Base-by-base conservation (phyloP, 1,140 invertebrate genomes). In the Drosophila ohnishii region DNA sequence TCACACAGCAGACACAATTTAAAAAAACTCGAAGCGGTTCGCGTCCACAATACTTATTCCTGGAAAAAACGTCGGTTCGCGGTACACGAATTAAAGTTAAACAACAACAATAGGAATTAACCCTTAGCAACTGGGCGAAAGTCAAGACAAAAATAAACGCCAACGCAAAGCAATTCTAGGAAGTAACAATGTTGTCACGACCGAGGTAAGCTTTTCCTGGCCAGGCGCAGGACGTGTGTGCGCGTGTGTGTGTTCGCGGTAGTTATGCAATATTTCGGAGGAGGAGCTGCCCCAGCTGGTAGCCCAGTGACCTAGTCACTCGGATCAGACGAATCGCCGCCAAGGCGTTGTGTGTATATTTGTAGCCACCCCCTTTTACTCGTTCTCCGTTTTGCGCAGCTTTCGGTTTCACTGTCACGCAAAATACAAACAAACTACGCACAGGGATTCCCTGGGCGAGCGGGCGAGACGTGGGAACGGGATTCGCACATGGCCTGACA, bases 131-230 rank as follows among this genome's bases (percentile, higher is more conserved):
- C 30, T 5, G 34, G 45, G 70, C 72, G 59, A 80, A 45, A 70
- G 60, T 81, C 63, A 58, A 13, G 19, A 10, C 7, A 56, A 30
- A 64, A 42, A 66, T 57, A 77, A 64, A 30, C 19, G 11, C 2
- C 51, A 59, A 44, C 58, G 30, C 42, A 66, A 67, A 87, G 79
- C 71, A 76, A 80, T 79, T 73, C 51, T 35, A 57, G 30, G 61
- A 78, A 77, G 30, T 58, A 39, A 88, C 66, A 70, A 90, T 90
- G 88, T 82, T 90, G 47, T 85, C 88, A 64, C 80, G 88, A 48
- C 80, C 88, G 63, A 90, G 81, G 88, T 90, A 71, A 90, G 88
- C 47, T 47, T 35, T 42, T 45, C 28, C 16, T 51, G 13, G 16
- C 39, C 2, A 7, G 45, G 32, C 51, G 1, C 48, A 74, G 71